phyloP scores from a whole-genome alignment of 2,797 vertebrate genomes.

The Chanos chanos region DNA sequence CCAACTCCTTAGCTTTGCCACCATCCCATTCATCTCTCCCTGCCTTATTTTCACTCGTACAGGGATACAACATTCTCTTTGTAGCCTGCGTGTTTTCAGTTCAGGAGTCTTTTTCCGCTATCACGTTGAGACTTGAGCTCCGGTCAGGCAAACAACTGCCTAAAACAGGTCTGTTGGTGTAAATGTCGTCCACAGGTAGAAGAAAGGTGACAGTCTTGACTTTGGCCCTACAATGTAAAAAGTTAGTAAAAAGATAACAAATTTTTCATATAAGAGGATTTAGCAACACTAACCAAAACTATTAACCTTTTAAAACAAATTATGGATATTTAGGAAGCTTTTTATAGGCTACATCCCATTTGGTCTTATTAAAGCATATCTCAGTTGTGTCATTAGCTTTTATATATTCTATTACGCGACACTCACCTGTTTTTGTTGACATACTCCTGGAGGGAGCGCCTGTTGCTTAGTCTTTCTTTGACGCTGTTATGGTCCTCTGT shows the following conservation, averaged over 20 bases:
- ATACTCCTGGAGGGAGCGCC: conserved; percentile 70
- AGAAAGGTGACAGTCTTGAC: conserved; percentile 91
- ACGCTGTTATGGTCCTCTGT: conserved; percentile 38
- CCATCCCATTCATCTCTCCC: conserved; percentile 15
- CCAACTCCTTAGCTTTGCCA: conserved; percentile 1
- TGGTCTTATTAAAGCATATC: too few species aligned
- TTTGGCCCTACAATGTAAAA: conserved; percentile 73
- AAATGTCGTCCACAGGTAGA: conserved; percentile 79
- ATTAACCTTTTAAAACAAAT: too few species aligned
- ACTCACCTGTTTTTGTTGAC: conserved; percentile 77
- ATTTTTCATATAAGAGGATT: too few species aligned
- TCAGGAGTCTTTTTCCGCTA: conserved; percentile 78
- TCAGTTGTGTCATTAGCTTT: too few species aligned
- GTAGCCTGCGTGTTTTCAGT: too few species aligned
- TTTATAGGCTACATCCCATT: too few species aligned
- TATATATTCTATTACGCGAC: neutral
- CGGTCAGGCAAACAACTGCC: conserved; percentile 63
- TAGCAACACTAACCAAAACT: too few species aligned
- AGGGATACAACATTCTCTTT: too few species aligned
- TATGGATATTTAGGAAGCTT: too few species aligned
- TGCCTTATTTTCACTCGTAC: conserved; percentile 1
- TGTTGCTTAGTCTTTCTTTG: conserved; percentile 53
- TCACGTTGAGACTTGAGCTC: conserved; percentile 63
- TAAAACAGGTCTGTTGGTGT: conserved; percentile 69
- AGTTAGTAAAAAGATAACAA: too few species aligned